Percentiles rank a stretch among this genome's conserved stretches.
Conservation (phyloP, 2,113 vertebrate genomes). For the Speoplatyrhinus poulsoni region DNA sequence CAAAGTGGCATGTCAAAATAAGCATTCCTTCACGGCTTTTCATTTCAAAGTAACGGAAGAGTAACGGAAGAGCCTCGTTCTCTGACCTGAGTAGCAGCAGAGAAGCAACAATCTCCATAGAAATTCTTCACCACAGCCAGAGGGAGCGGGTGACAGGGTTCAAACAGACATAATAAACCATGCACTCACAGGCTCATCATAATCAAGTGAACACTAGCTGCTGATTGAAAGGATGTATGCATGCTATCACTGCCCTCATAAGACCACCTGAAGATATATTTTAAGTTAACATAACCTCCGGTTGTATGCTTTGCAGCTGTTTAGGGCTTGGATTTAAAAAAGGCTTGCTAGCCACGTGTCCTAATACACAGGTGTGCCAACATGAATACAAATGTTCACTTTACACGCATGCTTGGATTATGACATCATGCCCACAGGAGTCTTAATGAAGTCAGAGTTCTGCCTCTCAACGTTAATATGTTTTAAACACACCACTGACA, state of each 20-base stretch:
- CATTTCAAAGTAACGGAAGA: neutral
- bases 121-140: neutral
- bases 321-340: neutral
- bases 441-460: neutral
- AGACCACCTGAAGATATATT: conserved; percentile 2
- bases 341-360: neutral
- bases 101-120: neutral
- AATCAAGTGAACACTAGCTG: neutral
- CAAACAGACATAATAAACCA: conserved; percentile 2
- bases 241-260: neutral
- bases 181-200: conserved; percentile 9
- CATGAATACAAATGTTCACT: neutral
- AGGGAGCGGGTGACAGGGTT: conserved; percentile 15
- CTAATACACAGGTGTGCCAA: conserved; percentile 11
- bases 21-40: too few species aligned
- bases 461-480: conserved; percentile 7
- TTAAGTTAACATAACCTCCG: conserved; percentile 1
- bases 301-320: neutral
- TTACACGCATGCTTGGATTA: neutral
- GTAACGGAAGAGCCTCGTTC: neutral
- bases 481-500: neutral
- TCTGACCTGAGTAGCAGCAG: neutral
- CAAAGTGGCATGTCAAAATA: neutral
- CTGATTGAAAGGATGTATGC: neutral
- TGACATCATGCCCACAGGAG: neutral